Evolutionary conservation across 2,888 invertebrate genomes (phyloP).

Genomic region (Eurois occulta): DNA sequence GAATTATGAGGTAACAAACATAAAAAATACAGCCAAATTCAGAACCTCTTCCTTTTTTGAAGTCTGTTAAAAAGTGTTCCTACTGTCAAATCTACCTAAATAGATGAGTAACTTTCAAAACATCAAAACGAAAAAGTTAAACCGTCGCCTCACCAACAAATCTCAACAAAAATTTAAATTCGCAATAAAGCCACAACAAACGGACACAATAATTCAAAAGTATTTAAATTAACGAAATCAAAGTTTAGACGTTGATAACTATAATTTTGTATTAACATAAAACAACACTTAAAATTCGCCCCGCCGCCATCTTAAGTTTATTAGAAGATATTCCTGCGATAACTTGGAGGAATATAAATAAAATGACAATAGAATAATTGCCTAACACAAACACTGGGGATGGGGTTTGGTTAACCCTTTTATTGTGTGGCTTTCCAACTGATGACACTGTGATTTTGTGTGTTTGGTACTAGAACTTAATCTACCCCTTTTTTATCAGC

Average conservation of each 20-base stretch:
- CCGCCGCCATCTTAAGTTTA: slow-evolving; percentile 82
- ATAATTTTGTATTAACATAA: slow-evolving; percentile 86
- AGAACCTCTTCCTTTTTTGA: not conserved
- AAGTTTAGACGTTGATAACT: slow-evolving; percentile 76
- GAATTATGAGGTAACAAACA: not conserved
- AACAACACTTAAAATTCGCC: slow-evolving; percentile 87
- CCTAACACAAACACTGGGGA: slow-evolving; percentile 77
- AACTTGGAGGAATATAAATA: slow-evolving; percentile 88
- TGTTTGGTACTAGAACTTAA: not conserved
- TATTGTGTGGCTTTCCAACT: slow-evolving; percentile 58
- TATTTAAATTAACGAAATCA: slow-evolving; percentile 81
- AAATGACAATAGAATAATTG: slow-evolving; percentile 88
- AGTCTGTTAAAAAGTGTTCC: not conserved
- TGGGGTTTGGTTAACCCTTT: slow-evolving; percentile 74
- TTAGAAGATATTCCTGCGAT: slow-evolving; percentile 86
- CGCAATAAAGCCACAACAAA: slow-evolving; percentile 56
- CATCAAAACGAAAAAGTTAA: slow-evolving; percentile 8
- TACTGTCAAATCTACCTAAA: not conserved
- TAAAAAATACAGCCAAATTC: too few species aligned
- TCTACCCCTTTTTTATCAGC: not conserved
- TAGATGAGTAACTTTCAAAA: not conserved
- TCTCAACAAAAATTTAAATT: slow-evolving; percentile 46
- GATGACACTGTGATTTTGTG: slow-evolving; percentile 50
- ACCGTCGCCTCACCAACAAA: slow-evolving; percentile 14
- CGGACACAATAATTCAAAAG: slow-evolving; percentile 66